These are phyloP conservation scores for Myiagra hebetior DNA, from an alignment of 2,113 vertebrate genomes.

Conservation along the genomic window DNA sequence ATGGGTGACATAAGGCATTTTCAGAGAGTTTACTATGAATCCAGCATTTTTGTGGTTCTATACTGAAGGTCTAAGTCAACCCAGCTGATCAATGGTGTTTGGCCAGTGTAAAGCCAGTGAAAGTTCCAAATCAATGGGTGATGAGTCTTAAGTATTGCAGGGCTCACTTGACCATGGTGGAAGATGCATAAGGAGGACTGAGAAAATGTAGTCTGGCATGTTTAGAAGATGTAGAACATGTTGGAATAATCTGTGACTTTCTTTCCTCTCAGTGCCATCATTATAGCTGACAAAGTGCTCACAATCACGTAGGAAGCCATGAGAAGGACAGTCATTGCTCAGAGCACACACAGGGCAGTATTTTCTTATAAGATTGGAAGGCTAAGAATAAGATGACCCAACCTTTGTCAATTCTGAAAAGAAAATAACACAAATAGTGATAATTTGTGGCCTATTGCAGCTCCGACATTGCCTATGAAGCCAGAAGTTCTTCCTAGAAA, in stretches of 20 bases:
- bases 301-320: accelerated
- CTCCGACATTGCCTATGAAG: background rate
- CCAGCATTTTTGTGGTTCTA: background rate
- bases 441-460: background rate
- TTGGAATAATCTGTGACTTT: background rate
- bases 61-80: background rate
- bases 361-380: background rate
- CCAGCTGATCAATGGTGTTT: background rate
- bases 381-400: background rate
- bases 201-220: background rate
- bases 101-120: background rate
- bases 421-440: background rate
- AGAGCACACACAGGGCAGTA: background rate
- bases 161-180: background rate
- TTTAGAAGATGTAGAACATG: background rate
- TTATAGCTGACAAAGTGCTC: background rate
- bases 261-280: background rate
- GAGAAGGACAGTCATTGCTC: background rate
- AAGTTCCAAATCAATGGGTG: background rate
- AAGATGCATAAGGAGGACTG: background rate
- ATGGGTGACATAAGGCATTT: background rate
- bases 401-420: background rate
- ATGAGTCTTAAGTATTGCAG: background rate
- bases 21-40: background rate
- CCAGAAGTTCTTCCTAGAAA: background rate